A percentile compares a stretch with the other conserved stretches of the same genome.
Evolutionary conservation across 2,113 vertebrate genomes (phyloP).

Genomic region (Rhineura floridana): DNA sequence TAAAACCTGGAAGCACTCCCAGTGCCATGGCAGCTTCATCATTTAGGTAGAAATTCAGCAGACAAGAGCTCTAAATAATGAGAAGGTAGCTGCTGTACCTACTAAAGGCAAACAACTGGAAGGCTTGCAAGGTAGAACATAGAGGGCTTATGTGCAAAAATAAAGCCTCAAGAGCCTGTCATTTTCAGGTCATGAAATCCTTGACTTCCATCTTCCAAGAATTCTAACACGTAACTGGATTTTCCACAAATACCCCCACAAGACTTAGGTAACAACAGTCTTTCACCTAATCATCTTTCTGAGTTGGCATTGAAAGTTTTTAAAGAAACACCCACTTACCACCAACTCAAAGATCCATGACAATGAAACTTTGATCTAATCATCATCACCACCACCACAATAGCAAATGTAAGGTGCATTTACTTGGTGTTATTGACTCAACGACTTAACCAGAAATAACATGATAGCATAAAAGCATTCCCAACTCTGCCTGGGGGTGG

Average conservation of each 20-base stretch:
- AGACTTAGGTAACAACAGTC: conserved; percentile 41
- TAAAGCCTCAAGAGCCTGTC: neutral
- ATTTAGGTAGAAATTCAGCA: neutral
- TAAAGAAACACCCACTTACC: neutral
- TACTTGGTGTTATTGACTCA: neutral
- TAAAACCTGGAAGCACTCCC: neutral
- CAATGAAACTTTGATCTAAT: conserved; percentile 53
- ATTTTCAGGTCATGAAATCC: conserved; percentile 34
- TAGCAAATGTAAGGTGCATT: conserved; percentile 19
- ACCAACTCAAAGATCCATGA: conserved; percentile 43
- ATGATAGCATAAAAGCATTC: neutral
- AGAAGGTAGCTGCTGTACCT: neutral
- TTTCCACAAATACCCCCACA: conserved; percentile 49
- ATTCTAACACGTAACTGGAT: conserved; percentile 40
- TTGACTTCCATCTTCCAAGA: conserved; percentile 27
- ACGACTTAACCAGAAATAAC: conserved; percentile 4
- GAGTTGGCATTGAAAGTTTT: conserved; percentile 37
- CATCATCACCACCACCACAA: conserved; percentile 36
- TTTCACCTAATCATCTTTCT: conserved; percentile 44
- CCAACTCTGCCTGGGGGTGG: neutral
- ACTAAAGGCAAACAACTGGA: neutral
- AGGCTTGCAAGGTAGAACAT: neutral
- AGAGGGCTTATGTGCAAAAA: neutral
- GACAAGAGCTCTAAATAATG: neutral
- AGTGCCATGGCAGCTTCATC: neutral